These are phyloP conservation scores for Fistularia tabacaria DNA, from an alignment of 2,797 vertebrate species.

Conservation along the genomic window DNA sequence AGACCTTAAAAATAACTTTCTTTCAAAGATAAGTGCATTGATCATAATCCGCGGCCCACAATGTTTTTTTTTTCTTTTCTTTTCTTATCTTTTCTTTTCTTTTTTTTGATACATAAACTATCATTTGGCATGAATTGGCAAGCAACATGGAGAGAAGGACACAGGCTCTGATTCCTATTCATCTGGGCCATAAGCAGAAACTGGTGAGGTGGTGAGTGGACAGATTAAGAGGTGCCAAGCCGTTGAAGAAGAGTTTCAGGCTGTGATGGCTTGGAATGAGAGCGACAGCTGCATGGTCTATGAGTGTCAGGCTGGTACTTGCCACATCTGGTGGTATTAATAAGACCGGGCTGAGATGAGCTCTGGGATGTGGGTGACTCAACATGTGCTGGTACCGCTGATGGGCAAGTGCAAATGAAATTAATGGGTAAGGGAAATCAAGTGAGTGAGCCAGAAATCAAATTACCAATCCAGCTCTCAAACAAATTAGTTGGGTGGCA, in stretches of 20 bases:
- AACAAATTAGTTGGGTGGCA: conserved; percentile 82
- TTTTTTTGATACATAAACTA: background rate
- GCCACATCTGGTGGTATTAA: conserved; percentile 67
- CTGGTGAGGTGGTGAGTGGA: conserved; percentile 51
- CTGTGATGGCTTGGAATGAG: conserved; percentile 45
- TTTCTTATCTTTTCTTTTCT: too few species aligned
- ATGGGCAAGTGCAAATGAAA: conserved; percentile 80
- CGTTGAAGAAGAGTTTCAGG: conserved; percentile 56
- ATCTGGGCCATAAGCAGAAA: conserved; percentile 17
- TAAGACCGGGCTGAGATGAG: conserved; percentile 75
- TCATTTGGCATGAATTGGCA: conserved; percentile 10
- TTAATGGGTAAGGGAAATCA: conserved; percentile 83
- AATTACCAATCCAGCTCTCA: conserved; percentile 77
- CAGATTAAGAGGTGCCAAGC: conserved; percentile 65
- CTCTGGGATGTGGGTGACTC: conserved; percentile 75
- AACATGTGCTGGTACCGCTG: conserved; percentile 73
- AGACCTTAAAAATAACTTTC: too few species aligned
- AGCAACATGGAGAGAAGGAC: background rate
- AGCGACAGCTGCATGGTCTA: conserved; percentile 40
- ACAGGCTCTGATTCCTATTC: conserved; percentile 31
- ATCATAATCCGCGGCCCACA: too few species aligned
- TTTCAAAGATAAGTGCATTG: background rate
- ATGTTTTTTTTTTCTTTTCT: too few species aligned
- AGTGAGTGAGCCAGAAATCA: conserved; percentile 78
- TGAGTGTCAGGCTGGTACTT: conserved; percentile 58